Evolutionary conservation across 2,113 vertebrate genomes (phyloP).

Genomic region (Pterocles burchelli): DNA sequence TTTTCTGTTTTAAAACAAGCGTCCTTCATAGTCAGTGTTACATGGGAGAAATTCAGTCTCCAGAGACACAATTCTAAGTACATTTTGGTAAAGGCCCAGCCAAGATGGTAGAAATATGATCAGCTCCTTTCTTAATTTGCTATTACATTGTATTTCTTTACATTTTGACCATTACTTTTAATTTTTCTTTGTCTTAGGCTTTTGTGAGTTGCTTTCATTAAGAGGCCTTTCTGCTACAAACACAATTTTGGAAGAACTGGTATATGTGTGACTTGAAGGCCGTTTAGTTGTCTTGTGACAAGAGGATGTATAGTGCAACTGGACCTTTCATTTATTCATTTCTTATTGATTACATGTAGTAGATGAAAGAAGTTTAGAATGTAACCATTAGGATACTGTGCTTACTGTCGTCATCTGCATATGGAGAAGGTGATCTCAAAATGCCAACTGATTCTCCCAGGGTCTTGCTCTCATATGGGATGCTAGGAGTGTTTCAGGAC

Average conservation of each 20-base stretch:
- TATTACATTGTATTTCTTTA: background rate
- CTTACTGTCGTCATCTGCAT: background rate
- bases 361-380: background rate
- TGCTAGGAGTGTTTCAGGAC: background rate
- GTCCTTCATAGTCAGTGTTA: background rate
- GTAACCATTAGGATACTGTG: background rate
- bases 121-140: background rate
- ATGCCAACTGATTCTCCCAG: background rate
- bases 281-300: background rate
- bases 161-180: background rate
- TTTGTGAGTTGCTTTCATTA: background rate
- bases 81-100: background rate
- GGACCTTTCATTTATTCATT: background rate
- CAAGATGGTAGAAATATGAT: background rate
- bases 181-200: background rate
- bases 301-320: background rate
- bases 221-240: background rate
- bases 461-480: background rate
- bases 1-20: background rate
- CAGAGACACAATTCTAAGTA: background rate
- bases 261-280: background rate
- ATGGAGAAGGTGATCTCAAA: background rate
- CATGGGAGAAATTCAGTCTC: background rate
- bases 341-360: background rate
- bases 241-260: background rate